These are phyloP conservation scores for Cossypha caffra DNA, from an alignment of 2,797 vertebrate species.

Conservation along the genomic window DNA sequence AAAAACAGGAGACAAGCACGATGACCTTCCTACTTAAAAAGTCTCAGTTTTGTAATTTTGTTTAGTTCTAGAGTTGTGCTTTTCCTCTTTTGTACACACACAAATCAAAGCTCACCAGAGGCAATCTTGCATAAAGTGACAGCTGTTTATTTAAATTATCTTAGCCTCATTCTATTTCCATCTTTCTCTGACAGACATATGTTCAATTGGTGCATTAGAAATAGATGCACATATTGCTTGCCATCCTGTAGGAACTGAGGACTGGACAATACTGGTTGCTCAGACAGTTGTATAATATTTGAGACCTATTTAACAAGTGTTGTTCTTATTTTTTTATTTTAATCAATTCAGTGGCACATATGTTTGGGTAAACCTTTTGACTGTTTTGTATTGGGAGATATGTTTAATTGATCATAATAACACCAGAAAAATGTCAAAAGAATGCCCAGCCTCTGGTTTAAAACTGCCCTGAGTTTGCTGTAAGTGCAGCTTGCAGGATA, in stretches of 20 bases:
- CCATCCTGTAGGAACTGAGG: conserved; percentile 43
- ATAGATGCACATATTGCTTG: conserved; percentile 70
- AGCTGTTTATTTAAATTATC: conserved; percentile 77
- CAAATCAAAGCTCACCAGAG: conserved; percentile 72
- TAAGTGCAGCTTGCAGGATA: not conserved
- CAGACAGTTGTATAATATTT: conserved; percentile 27
- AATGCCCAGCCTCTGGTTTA: not conserved
- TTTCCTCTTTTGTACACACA: not conserved
- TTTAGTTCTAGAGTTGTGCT: not conserved
- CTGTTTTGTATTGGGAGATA: not conserved
- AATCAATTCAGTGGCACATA: not conserved
- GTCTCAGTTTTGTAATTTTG: not conserved
- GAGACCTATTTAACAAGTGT: conserved; percentile 1
- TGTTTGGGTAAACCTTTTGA: conserved; percentile 32
- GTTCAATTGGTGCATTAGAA: conserved; percentile 55
- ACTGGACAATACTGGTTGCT: conserved; percentile 62
- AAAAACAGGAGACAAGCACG: not conserved
- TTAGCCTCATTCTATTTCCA: conserved; percentile 50
- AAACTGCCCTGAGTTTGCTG: not conserved
- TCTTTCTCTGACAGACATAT: conserved; percentile 73
- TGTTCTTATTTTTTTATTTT: not conserved
- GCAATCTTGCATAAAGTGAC: conserved; percentile 70
- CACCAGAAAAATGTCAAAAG: not conserved
- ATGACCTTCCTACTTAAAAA: not conserved
- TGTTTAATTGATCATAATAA: not conserved